Evolutionary conservation across 2,113 vertebrate genomes (phyloP), one percentile per base, ranked within the genome.

Genomic region (Alaudala cheleensis): DNA sequence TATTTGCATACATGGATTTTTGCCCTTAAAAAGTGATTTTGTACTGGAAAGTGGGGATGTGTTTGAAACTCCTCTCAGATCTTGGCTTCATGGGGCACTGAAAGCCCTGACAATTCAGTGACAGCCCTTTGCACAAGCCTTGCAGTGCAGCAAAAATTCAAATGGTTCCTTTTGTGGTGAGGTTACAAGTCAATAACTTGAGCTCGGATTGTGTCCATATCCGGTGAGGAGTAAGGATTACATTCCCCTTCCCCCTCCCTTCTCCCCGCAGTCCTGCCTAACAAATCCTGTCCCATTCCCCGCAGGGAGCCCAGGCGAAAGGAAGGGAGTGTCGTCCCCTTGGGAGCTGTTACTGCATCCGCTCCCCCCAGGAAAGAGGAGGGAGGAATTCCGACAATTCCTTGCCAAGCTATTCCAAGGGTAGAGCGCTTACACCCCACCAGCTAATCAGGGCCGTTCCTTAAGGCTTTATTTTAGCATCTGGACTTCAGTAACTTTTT

Each of bases 401-500:
- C 80, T 94, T 86, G 90, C 88, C 72, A 94, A 96, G 56, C 66
- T 90, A 11, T 95, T 95, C 85, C 93, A 88, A 94, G 92, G 90
- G 81, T 69, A 90, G 90, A 92, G 60, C 23, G 16, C 64, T 92
- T 90, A 86, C 44, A 80, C 64, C 71, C 92, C 76, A 94, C 33
- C 81, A 92, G 82, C 61, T 94, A 91, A 90, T 90, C 65, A 83
- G 22, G 44, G 57, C 80, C 84, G 76, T 78, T 94, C 47, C 90
- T 86, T 40, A 81, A 92, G 90, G 80, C 92, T 95, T 93, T 90
- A 93, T 94, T 95, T 92, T 78, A 95, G 90, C 93, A 95, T 95
- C 88, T 97, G 90, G 93, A 92, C 57, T 93, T 78, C 49, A 74
- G 78, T 91, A 95, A 92, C 83, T 39, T 80, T 89, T 94, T 93